Conservation (phyloP, 2,797 vertebrate species). For the Anguilla anguilla region DNA sequence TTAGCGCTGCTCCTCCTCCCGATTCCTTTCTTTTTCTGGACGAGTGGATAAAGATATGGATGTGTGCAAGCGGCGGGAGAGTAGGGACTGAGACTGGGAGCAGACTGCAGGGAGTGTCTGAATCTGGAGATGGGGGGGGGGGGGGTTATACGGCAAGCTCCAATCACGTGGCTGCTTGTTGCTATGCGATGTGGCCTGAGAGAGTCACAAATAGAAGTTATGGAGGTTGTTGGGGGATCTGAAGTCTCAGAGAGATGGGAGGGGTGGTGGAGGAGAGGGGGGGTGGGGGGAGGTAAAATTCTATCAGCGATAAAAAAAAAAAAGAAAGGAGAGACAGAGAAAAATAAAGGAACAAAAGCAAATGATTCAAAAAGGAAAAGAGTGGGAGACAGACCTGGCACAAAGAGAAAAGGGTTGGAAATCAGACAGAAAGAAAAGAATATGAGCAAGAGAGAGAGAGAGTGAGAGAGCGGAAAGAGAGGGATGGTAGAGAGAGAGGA, state of each 20-base stretch:
- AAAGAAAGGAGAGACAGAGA: neutral
- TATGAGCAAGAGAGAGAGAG: neutral
- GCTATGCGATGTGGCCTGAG: conserved; percentile 25
- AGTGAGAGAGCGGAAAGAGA: neutral
- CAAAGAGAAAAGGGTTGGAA: neutral
- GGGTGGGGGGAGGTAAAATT: neutral
- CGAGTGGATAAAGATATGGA: neutral
- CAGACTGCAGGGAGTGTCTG: conserved; percentile 21
- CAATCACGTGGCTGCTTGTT: conserved; percentile 31
- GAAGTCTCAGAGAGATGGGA: neutral
- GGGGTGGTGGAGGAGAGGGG: neutral
- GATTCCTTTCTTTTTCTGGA: neutral
- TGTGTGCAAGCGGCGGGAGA: neutral
- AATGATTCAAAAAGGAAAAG: neutral
- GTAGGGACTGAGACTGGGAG: neutral
- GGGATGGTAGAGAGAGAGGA: neutral
- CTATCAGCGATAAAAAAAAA: neutral
- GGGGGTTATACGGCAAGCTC: conserved; percentile 22
- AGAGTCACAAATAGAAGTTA: conserved; percentile 31
- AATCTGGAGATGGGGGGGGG: neutral
- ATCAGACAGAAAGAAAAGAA: too few species aligned
- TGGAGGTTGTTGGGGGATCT: neutral
- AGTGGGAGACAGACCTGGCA: neutral
- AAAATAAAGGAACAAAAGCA: neutral
- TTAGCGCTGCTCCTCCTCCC: neutral